Conservation (phyloP, 2,113 vertebrate genomes). For the western clawed frog (Xenopus tropicalis) region DNA sequence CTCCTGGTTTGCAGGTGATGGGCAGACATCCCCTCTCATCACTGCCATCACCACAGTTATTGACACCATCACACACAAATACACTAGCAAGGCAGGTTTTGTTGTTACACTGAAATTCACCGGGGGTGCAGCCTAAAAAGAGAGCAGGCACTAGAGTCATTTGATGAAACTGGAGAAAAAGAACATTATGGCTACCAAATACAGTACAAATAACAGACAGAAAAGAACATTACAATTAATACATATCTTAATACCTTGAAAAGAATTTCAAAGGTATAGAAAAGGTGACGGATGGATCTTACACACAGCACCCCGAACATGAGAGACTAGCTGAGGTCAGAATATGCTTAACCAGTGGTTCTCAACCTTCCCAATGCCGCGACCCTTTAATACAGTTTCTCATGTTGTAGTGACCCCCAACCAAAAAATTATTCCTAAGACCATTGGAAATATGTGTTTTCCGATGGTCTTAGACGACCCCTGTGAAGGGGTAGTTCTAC, state of each 20-base stretch:
- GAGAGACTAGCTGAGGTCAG: background rate
- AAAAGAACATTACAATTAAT: slow-evolving; percentile 3
- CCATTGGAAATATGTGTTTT: no score
- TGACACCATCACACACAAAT: slow-evolving; percentile 86
- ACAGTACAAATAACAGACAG: background rate
- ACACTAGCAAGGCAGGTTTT: slow-evolving; percentile 80
- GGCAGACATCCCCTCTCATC: slow-evolving; percentile 84
- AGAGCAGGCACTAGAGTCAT: slow-evolving; percentile 15
- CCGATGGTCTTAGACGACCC: no score
- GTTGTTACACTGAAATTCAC: slow-evolving; percentile 88
- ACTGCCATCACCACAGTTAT: slow-evolving; percentile 86
- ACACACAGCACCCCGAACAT: background rate
- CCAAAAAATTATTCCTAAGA: no score
- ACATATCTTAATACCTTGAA: background rate
- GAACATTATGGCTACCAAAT: background rate
- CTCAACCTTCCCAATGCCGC: no score
- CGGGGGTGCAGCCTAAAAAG: slow-evolving; percentile 74
- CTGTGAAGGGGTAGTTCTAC: no score
- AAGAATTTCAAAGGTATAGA: slow-evolving; percentile 12
- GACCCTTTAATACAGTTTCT: no score
- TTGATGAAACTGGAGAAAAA: background rate
- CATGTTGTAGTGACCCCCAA: no score
- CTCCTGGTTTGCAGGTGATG: slow-evolving; percentile 78
- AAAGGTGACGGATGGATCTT: background rate
- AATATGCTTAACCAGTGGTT: no score